Base-by-base conservation (phyloP, 2,797 vertebrate genomes). In the Myotis planiceps region DNA sequence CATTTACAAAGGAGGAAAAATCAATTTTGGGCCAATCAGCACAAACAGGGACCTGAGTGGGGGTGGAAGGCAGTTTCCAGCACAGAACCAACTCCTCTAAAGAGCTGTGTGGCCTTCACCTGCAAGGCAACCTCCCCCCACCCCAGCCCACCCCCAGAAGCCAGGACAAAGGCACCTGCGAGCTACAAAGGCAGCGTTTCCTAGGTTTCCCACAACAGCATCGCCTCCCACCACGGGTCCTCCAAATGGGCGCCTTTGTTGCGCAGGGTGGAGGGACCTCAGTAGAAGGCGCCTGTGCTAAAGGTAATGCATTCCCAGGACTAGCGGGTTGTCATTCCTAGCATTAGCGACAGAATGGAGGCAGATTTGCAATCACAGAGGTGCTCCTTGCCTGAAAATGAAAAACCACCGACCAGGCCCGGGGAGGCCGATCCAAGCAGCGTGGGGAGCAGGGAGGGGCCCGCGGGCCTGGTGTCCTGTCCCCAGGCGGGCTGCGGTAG, bases 371-470 rank as follows among this genome's bases (percentile, higher is more conserved):
- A 63, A 76, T 95, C 51, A 39, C 90, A 32, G 34, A 6, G 65
- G 51, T 63, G 37, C 68, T 90, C 92, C 93, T 86, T 58, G 94
- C 95, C 95, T 94, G 76, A 71, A 96, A 98, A 97, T 29, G 74
- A 87, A 89, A 95, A 97, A 79, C 96, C 83, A 0, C 66, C 0
- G 6, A 75, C 39, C 37, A 1, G 12, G 69, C 39, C 42, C 23
- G 0, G 37, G 2, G 12, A 39, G 58, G 53, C 0, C 3, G 34
- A 82, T 23, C 18, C 0, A 23, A 89, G 42, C 5, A 16, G 55
- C 21, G 3, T 4, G 0, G 15, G 4, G 2, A 8, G 2, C 25
- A 5, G 29, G 13, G 9, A 65, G 34, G 3, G 18, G 10, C 19
- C 18, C 0, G 0, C 1, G 0, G 55, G 42, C 25, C 29, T 4